Base-by-base conservation (phyloP, 2,797 vertebrate species). In the Sebastes aleutianus region DNA sequence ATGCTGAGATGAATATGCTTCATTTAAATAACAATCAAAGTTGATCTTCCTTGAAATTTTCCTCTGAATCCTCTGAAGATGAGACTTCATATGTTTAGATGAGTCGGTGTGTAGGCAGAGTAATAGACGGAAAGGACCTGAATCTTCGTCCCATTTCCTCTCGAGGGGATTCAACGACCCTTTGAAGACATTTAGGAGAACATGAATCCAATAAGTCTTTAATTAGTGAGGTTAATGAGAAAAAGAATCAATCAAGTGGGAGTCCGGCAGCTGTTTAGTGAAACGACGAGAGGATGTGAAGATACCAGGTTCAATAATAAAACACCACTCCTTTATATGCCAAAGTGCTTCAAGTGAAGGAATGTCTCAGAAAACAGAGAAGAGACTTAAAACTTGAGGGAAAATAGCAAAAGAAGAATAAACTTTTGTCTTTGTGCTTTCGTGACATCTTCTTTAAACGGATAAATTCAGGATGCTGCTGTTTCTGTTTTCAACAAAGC, bases 401-500 rank as follows among this genome's bases (percentile, higher is more conserved):
- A 31, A 73, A 14, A 58, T 27, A 59, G 56, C 13, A 26, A 50
- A 26, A 71, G 53, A 20, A 34, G 6, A 61, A 31, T 1, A 4
- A 70, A 82, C 63, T 80, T 85, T 61, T 58, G 62, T 75, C 68
- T 90, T 78, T 86, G 70, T 72, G 76, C 65, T 59, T 82, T 67
- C 36, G 70, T 72, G 77, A 70, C 80, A 74, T 70, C 29, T 62
- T 36, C 39, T 85, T 75, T 74, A 22, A 86, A 75, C 18, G 29
- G 70, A 58, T 79, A 36, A 78, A 79, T 82, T 84, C 74, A 59
- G 78, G 67, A 83, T 79, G 77, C 53, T 53, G 59, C 76, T 76
- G 78, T 83, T 85, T 79, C 71, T 79, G 65, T 77, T 83, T 74
- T 27, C 31, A 85, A 85, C 79, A 89, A 87, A 88, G 84, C 20